These are phyloP conservation scores for Tinamus guttatus DNA, from an alignment of 2,113 vertebrate genomes.

Conservation along the genomic window DNA sequence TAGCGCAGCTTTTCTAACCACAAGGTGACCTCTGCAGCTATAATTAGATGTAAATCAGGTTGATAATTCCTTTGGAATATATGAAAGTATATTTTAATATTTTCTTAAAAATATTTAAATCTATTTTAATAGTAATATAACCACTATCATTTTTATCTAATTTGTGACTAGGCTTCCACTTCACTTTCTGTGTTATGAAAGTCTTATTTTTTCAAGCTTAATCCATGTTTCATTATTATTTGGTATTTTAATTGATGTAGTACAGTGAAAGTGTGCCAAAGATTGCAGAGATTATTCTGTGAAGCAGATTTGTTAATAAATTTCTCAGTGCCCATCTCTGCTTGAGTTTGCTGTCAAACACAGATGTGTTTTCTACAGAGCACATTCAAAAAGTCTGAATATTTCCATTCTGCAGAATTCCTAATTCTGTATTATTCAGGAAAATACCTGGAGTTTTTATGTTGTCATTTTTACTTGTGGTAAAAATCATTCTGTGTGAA, in stretches of 20 bases:
- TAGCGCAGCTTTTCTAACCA: background rate
- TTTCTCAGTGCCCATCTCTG: background rate
- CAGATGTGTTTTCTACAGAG: background rate
- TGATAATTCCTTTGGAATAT: conserved; percentile 14
- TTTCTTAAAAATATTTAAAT: background rate
- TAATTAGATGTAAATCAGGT: conserved; percentile 35
- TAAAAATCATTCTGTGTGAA: background rate
- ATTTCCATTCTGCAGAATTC: background rate
- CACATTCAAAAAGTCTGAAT: background rate
- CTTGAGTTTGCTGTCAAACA: background rate
- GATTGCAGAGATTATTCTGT: background rate
- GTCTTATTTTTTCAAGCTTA: background rate
- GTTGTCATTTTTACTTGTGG: background rate
- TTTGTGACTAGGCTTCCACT: background rate
- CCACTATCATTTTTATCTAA: background rate
- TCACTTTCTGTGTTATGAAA: background rate
- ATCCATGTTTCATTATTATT: background rate
- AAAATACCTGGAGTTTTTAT: accelerated
- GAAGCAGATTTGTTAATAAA: background rate
- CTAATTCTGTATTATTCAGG: background rate
- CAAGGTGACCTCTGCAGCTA: background rate
- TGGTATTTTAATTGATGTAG: background rate
- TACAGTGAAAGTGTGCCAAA: background rate
- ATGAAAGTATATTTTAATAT: background rate
- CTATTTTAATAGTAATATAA: conserved; percentile 10